Conservation (phyloP, 1,140 invertebrate genomes). For the Sarcophaga peregrina region DNA sequence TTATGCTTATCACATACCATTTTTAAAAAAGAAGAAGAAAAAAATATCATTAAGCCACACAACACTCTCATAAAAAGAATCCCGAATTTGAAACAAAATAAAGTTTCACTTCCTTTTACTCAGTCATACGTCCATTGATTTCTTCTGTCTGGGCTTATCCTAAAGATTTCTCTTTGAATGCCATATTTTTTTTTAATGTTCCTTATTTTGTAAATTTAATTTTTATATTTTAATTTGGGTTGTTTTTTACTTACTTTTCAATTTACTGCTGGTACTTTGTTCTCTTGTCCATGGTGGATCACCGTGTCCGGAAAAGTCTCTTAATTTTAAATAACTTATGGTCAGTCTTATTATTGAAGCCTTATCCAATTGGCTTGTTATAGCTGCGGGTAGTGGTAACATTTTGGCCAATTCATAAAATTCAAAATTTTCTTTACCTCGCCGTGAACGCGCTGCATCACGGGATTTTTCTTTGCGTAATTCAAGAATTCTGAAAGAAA, state of each 20-base stretch:
- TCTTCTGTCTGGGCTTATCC: not conserved
- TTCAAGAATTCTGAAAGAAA: slow-evolving; percentile 90
- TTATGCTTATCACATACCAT: slow-evolving; percentile 8
- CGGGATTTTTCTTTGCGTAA: slow-evolving; percentile 96
- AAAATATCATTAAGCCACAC: not conserved
- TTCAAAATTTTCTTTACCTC: slow-evolving; percentile 98
- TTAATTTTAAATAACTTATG: slow-evolving; percentile 95
- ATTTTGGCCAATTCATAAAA: slow-evolving; percentile 99
- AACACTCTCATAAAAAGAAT: not conserved
- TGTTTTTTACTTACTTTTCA: slow-evolving; percentile 80
- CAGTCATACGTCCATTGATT: not conserved
- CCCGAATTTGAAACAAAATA: not conserved
- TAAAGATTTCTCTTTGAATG: not conserved
- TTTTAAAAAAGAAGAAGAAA: not conserved
- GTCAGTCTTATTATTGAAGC: slow-evolving; percentile 98
- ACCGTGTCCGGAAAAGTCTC: slow-evolving; percentile 94
- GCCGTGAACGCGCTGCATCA: slow-evolving; percentile 92
- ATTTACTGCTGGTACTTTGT: slow-evolving; percentile 79
- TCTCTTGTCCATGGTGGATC: slow-evolving; percentile 94
- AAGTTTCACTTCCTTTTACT: slow-evolving; percentile 41
- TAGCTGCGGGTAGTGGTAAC: slow-evolving; percentile 94
- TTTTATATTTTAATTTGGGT: not conserved
- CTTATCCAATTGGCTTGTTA: slow-evolving; percentile 98
- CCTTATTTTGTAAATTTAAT: too few relatives aligned
- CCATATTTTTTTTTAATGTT: too few relatives aligned